Evolutionary conservation across 23 tunicate genomes (phyloP).

Genomic region (Diplosoma virens): DNA sequence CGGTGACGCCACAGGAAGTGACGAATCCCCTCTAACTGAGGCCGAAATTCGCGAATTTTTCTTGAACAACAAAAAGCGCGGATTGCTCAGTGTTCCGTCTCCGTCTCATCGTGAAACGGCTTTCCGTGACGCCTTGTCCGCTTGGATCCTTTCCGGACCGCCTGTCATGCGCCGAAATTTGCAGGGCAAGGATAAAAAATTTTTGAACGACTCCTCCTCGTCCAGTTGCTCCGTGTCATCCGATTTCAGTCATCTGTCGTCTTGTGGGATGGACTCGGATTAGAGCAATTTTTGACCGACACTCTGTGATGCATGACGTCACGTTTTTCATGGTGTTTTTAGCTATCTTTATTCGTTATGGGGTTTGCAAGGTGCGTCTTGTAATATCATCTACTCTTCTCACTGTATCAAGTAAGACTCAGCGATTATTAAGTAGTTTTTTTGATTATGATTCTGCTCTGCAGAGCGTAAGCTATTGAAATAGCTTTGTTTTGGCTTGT

Average conservation of each 20-base stretch:
- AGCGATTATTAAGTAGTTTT: too few species aligned
- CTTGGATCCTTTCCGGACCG: conserved; percentile 47
- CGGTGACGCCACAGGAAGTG: conserved; percentile 34
- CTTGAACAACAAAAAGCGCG: conserved; percentile 28
- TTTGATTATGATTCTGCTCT: background rate
- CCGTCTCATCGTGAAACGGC: conserved; percentile 34
- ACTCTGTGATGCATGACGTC: too few species aligned
- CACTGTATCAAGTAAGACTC: too few species aligned
- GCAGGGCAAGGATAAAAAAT: background rate
- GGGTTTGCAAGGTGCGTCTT: too few species aligned
- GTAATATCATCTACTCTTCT: too few species aligned
- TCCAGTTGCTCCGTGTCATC: background rate
- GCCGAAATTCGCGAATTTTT: conserved; percentile 67
- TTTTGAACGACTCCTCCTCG: background rate
- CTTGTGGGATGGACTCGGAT: conserved; percentile 11
- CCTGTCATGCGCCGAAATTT: conserved; percentile 14
- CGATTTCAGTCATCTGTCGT: conserved; percentile 25
- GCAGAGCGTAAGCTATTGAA: background rate
- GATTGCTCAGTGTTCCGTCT: conserved; percentile 43
- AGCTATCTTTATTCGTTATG: too few species aligned
- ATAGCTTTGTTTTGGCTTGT: too few species aligned
- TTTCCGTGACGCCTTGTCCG: conserved; percentile 40
- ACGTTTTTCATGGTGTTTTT: too few species aligned
- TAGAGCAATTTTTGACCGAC: background rate
- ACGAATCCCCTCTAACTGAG: conserved; percentile 56